phyloP scores from a whole-genome alignment of 23 tunicate genomes.

The Trididemnum clinides region DNA sequence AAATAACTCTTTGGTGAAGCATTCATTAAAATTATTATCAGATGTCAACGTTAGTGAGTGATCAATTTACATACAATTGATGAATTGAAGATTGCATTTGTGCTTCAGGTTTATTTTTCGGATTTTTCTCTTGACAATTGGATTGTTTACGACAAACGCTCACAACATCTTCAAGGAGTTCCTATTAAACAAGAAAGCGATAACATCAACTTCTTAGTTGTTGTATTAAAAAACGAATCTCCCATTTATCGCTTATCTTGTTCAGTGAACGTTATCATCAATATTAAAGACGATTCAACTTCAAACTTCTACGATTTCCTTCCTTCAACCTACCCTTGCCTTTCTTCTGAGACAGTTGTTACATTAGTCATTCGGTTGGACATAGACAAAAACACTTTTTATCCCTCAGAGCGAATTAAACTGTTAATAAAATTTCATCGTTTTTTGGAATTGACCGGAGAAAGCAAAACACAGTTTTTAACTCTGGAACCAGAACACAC shows the following conservation, averaged over 20 bases:
- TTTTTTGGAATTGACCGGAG: neutral
- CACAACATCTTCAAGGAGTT: constrained; percentile 47
- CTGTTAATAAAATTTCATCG: neutral
- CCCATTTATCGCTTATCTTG: constrained; percentile 24
- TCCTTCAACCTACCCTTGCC: too few species aligned
- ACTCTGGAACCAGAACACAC: constrained; percentile 15
- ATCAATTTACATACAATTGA: too few species aligned
- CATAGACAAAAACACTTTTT: neutral
- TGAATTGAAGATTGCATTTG: too few species aligned
- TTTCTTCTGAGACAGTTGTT: constrained; percentile 35
- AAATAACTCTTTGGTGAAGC: too few species aligned
- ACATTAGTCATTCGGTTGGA: constrained; percentile 26
- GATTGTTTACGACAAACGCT: constrained; percentile 36
- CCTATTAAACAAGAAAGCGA: constrained; percentile 47
- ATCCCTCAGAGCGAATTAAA: constrained; percentile 7
- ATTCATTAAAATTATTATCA: too few species aligned
- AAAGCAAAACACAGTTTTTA: neutral
- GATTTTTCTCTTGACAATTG: constrained; percentile 24
- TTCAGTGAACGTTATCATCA: constrained; percentile 28
- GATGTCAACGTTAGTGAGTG: too few species aligned
- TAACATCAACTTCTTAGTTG: too few species aligned
- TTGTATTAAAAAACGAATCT: too few species aligned
- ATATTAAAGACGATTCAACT: too few species aligned
- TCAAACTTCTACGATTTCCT: too few species aligned
- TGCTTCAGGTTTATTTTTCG: constrained; percentile 6